phyloP scores from a whole-genome alignment of 1,140 invertebrate genomes.

The Probaryconus sp. region DNA sequence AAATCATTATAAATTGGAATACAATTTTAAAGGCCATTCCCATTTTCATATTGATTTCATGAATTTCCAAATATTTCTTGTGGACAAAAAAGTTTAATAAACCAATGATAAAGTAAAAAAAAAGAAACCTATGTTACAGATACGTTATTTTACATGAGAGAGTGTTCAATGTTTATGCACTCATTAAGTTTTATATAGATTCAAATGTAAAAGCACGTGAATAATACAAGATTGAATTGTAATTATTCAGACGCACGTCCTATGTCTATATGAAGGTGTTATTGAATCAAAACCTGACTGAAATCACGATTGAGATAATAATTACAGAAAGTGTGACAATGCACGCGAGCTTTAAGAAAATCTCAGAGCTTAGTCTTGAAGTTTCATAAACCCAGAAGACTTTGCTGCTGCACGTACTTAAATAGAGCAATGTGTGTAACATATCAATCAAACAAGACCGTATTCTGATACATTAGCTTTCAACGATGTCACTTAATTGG shows the following conservation, averaged over 20 bases:
- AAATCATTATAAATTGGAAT: slow-evolving; percentile 36
- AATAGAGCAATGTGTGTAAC: slow-evolving; percentile 28
- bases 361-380: slow-evolving; percentile 35
- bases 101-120: no score
- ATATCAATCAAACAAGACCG: slow-evolving; percentile 46
- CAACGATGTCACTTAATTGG: slow-evolving; percentile 25
- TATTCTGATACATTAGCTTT: not conserved
- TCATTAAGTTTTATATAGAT: no score
- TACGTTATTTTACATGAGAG: no score
- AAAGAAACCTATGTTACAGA: no score
- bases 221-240: no score
- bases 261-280: not conserved
- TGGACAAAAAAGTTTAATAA: no score
- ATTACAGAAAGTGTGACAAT: slow-evolving; percentile 30
- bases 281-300: slow-evolving; percentile 15
- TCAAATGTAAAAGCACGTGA: no score
- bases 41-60: no score
- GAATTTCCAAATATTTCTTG: no score
- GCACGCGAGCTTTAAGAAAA: slow-evolving; percentile 22
- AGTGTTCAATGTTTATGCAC: no score
- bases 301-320: slow-evolving; percentile 29
- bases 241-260: slow-evolving; percentile 8
- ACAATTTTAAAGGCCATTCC: no score
- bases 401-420: slow-evolving; percentile 44
- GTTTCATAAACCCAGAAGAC: slow-evolving; percentile 48